These are phyloP conservation scores for Tiphia femorata DNA, from an alignment of 2,888 invertebrate genomes.

Conservation along the genomic window DNA sequence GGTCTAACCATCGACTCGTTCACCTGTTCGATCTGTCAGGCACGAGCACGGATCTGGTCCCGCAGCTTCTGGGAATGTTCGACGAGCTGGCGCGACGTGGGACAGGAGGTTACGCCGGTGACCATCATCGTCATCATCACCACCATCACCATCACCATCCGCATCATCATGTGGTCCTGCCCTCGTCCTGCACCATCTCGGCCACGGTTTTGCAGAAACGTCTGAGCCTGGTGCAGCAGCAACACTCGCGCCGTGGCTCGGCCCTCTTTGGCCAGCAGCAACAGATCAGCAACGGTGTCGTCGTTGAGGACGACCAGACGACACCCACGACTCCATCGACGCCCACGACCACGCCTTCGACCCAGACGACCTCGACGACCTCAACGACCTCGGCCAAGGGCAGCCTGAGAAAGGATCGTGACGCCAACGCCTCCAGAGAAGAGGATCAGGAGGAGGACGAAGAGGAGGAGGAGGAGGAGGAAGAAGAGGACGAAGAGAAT, in stretches of 20 bases:
- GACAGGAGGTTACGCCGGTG: slow-evolving; percentile 47
- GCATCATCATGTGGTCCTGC: slow-evolving; percentile 47
- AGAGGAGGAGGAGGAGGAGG: no score
- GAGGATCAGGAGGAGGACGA: neutral
- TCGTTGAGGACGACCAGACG: neutral
- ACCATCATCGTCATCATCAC: no score
- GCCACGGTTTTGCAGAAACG: slow-evolving; percentile 61
- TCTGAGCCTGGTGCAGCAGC: slow-evolving; percentile 54
- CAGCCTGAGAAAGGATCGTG: no score
- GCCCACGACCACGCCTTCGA: neutral
- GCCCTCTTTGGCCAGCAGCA: slow-evolving; percentile 58
- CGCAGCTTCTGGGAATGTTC: slow-evolving; percentile 88
- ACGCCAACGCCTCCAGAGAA: no score
- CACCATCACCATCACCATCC: no score
- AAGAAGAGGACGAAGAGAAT: neutral
- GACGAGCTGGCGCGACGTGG: slow-evolving; percentile 77
- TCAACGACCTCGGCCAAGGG: slow-evolving; percentile 9
- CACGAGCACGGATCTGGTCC: slow-evolving; percentile 84
- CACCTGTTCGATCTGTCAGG: no score
- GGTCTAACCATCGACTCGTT: no score
- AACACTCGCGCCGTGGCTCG: slow-evolving; percentile 56
- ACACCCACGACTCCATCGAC: neutral
- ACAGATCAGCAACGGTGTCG: no score
- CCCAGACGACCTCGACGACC: slow-evolving; percentile 4
- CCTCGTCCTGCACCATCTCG: slow-evolving; percentile 52